These are phyloP conservation scores for Pagetopsis macropterus DNA, from an alignment of 2,797 vertebrate genomes.

Conservation along the genomic window DNA sequence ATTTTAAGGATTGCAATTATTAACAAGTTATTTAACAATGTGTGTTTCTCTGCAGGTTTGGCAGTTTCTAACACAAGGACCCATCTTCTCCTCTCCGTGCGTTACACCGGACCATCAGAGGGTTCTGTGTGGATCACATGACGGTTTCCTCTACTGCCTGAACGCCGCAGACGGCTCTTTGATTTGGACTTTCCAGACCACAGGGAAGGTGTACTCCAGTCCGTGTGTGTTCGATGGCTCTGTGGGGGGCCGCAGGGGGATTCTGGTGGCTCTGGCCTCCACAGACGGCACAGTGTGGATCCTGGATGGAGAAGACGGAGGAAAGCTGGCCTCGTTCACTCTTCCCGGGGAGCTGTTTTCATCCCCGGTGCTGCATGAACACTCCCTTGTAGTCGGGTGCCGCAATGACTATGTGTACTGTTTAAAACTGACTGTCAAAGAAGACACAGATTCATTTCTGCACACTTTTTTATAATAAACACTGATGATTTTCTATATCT, in stretches of 20 bases:
- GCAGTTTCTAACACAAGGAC: slow-evolving; percentile 87
- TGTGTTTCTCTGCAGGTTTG: slow-evolving; percentile 84
- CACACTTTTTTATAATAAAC: slow-evolving; percentile 33
- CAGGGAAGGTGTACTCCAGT: slow-evolving; percentile 89
- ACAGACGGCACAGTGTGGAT: slow-evolving; percentile 93
- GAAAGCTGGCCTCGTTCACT: slow-evolving; percentile 62
- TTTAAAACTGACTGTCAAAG: slow-evolving; percentile 80
- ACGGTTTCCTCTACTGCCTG: slow-evolving; percentile 89
- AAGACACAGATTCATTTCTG: slow-evolving; percentile 13
- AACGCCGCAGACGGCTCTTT: slow-evolving; percentile 82
- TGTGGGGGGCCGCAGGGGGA: slow-evolving; percentile 56
- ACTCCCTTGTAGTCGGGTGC: slow-evolving; percentile 89
- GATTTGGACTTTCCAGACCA: slow-evolving; percentile 89
- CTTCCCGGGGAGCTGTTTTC: slow-evolving; percentile 94
- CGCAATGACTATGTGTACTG: slow-evolving; percentile 95
- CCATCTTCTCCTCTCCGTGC: slow-evolving; percentile 94
- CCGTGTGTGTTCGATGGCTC: slow-evolving; percentile 85
- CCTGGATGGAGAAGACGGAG: slow-evolving; percentile 85
- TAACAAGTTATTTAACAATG: not conserved
- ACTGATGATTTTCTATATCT: slow-evolving; percentile 15
- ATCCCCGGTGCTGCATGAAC: slow-evolving; percentile 88
- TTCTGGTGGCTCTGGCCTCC: slow-evolving; percentile 86
- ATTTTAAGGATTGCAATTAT: not conserved
- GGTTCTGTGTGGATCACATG: slow-evolving; percentile 93
- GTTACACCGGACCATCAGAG: slow-evolving; percentile 72